Evolutionary conservation across 2,888 invertebrate genomes (phyloP).

Genomic region (Trichogramma dendrolimi): DNA sequence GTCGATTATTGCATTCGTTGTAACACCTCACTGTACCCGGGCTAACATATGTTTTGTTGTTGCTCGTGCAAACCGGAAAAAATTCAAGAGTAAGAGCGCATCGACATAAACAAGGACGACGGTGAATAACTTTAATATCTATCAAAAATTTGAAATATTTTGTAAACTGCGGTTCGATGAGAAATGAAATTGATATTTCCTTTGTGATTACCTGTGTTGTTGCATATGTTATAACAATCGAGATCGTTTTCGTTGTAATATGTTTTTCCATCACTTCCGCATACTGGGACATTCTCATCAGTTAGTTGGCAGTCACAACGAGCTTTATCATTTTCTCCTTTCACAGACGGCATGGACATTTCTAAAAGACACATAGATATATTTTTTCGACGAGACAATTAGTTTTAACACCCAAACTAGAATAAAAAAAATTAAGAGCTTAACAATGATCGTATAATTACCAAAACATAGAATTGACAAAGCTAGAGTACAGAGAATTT

Average conservation of each 20-base stretch:
- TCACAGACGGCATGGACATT: no score
- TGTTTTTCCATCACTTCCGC: neutral
- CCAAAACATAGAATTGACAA: no score
- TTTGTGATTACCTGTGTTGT: neutral
- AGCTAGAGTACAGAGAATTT: no score
- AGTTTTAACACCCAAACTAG: no score
- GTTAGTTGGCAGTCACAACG: no score
- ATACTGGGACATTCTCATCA: neutral
- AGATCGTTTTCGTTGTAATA: neutral
- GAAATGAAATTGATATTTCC: neutral
- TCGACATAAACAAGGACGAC: neutral
- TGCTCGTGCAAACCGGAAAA: constrained; percentile 7
- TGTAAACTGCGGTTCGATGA: neutral
- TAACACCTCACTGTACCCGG: neutral
- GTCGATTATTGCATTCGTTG: constrained; percentile 1
- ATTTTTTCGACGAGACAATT: no score
- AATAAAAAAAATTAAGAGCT: no score
- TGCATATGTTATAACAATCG: neutral
- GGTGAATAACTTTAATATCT: neutral
- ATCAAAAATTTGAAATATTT: no score
- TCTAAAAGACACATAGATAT: no score
- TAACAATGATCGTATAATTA: no score
- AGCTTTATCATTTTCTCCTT: no score
- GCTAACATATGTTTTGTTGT: constrained; percentile 3
- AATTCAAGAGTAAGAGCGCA: neutral